Percentiles rank a stretch among this genome's conserved stretches.
Conservation (phyloP, 2,797 vertebrate genomes). For the Gymnodraco acuticeps region DNA sequence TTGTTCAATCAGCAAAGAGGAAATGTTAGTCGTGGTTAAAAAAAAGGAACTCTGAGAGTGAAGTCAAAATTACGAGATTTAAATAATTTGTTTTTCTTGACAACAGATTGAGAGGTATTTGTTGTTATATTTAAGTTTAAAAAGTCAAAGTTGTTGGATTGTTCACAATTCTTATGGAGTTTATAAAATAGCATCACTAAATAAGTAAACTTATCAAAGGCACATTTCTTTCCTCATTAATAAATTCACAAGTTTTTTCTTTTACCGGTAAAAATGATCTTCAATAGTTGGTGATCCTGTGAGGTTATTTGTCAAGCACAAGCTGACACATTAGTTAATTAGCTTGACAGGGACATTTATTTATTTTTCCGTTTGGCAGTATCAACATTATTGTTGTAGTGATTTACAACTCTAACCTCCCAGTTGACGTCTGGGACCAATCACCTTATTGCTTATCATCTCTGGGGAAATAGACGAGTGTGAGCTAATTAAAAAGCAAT, state of each 20-base stretch:
- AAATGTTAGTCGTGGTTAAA: background rate
- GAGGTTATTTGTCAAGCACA: constrained; percentile 26
- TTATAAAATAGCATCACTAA: background rate
- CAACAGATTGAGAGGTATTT: background rate
- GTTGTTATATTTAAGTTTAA: background rate
- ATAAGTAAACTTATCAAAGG: background rate
- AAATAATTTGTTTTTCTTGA: background rate
- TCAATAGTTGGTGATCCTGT: background rate
- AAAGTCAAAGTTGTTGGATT: background rate
- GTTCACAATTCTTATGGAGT: background rate
- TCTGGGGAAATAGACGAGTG: constrained; percentile 61
- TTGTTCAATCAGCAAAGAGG: background rate
- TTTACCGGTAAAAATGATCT: background rate
- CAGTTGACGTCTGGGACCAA: constrained; percentile 54
- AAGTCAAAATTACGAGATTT: background rate
- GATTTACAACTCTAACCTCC: constrained; percentile 70
- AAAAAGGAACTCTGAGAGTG: background rate
- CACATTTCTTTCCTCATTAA: background rate
- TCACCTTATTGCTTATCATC: constrained; percentile 72
- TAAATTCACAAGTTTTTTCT: background rate
- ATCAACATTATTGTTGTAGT: constrained; percentile 57
- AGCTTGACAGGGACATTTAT: constrained; percentile 30
- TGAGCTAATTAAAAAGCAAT: constrained; percentile 81
- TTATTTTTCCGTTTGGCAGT: constrained; percentile 35
- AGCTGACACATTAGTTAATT: constrained; percentile 42